These are phyloP conservation scores for Heliconius charithonia DNA, from an alignment of 2,888 invertebrate genomes.

Conservation along the genomic window DNA sequence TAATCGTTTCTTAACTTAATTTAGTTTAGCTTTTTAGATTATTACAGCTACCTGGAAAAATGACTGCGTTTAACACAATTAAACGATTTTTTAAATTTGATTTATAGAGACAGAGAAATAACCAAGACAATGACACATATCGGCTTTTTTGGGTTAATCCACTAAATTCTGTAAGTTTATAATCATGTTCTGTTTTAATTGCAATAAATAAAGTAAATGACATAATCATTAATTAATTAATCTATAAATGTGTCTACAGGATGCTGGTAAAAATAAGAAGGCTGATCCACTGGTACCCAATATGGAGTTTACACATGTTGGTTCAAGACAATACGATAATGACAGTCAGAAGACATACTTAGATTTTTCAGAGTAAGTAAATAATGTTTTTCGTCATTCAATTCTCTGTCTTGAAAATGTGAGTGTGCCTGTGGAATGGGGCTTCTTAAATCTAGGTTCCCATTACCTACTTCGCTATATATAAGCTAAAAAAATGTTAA, in stretches of 20 bases:
- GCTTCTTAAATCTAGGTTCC: too few species aligned
- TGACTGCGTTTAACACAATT: too few species aligned
- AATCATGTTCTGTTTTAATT: neutral
- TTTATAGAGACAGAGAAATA: slow-evolving; percentile 61
- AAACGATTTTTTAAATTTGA: slow-evolving; percentile 6
- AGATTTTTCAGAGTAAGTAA: slow-evolving; percentile 76
- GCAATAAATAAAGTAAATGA: neutral
- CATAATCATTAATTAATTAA: slow-evolving; percentile 14
- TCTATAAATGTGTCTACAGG: slow-evolving; percentile 53
- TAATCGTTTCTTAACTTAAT: neutral
- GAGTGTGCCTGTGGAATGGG: too few species aligned
- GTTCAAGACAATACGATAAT: slow-evolving; percentile 64
- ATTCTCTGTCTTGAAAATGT: too few species aligned
- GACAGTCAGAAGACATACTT: slow-evolving; percentile 64
- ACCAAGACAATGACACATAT: slow-evolving; percentile 53
- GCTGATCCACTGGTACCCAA: slow-evolving; percentile 70
- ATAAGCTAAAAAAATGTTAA: neutral
- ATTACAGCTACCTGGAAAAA: too few species aligned
- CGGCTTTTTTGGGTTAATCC: slow-evolving; percentile 69
- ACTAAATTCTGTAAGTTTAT: slow-evolving; percentile 65
- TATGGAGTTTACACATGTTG: slow-evolving; percentile 68
- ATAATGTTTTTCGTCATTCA: neutral
- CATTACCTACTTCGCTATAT: too few species aligned
- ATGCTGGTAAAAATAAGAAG: slow-evolving; percentile 63
- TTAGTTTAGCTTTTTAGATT: too few species aligned